Evolutionary conservation across 2,797 vertebrate species (phyloP).

Genomic region (Parauchenoglanis ngamensis): DNA sequence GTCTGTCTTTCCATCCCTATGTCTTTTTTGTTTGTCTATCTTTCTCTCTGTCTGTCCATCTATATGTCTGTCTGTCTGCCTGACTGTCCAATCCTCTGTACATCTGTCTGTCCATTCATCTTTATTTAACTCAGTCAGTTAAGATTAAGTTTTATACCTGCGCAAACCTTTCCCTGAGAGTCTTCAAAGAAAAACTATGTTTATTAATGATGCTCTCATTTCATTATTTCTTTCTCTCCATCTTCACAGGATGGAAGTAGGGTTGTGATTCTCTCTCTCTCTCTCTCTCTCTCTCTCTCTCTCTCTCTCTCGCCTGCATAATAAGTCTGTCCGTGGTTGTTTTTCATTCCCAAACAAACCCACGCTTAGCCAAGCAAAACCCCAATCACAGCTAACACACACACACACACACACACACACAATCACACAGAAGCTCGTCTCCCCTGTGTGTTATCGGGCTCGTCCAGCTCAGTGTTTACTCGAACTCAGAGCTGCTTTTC

Average conservation of each 20-base stretch:
- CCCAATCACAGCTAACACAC: conserved; percentile 27
- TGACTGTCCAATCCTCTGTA: neutral
- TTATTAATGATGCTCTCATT: neutral
- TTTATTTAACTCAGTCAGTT: neutral
- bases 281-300: conserved; percentile 26
- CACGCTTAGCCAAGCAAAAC: conserved; percentile 39
- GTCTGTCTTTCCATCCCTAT: neutral
- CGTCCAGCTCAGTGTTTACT: conserved; percentile 34
- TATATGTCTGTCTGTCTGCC: neutral
- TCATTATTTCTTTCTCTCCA: neutral
- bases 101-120: neutral
- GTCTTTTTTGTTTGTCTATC: neutral
- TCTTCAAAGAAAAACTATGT: neutral
- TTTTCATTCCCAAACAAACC: conserved; percentile 33
- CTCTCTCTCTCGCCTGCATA: conserved; percentile 21
- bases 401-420: conserved; percentile 4
- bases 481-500: conserved; percentile 24
- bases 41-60: neutral
- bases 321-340: conserved; percentile 33
- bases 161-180: neutral
- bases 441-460: conserved; percentile 34
- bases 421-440: conserved; percentile 16
- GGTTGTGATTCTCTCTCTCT: neutral
- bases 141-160: neutral
- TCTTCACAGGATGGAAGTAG: conserved; percentile 1